These are phyloP conservation scores for Drosophila rellima DNA, from an alignment of 2,888 invertebrate genomes.

Conservation along the genomic window DNA sequence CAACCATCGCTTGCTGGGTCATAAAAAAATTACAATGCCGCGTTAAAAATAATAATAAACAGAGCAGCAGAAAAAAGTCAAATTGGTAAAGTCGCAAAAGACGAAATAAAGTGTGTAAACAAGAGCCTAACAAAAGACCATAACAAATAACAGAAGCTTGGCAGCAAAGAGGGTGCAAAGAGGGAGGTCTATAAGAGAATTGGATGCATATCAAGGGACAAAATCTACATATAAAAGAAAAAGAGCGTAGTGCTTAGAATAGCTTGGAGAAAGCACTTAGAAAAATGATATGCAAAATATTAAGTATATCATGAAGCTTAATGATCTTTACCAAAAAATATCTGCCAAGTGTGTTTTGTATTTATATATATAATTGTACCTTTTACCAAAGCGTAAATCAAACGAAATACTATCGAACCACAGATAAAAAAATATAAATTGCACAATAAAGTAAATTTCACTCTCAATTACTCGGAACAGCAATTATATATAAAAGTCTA, in stretches of 20 bases:
- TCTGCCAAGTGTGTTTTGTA: neutral
- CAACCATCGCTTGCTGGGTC: conserved; percentile 16
- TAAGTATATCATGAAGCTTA: too few species aligned
- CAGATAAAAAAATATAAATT: too few species aligned
- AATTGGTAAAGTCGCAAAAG: conserved; percentile 15
- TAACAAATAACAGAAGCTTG: conserved; percentile 7
- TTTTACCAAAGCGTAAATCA: neutral
- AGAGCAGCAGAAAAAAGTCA: conserved; percentile 16
- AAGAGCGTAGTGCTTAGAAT: neutral
- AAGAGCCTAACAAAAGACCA: conserved; percentile 11
- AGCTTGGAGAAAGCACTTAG: too few species aligned
- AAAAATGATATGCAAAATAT: too few species aligned
- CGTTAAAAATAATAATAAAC: conserved; percentile 30
- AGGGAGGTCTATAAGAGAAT: neutral
- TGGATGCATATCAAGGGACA: neutral
- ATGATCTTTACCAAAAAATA: neutral
- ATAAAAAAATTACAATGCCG: conserved; percentile 45
- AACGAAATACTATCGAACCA: neutral
- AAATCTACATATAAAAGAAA: neutral
- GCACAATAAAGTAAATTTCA: neutral
- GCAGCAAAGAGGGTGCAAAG: neutral
- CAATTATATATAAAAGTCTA: neutral
- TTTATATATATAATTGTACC: neutral
- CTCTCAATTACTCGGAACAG: neutral
- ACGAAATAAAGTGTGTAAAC: conserved; percentile 10